phyloP scores from a whole-genome alignment of 1,140 invertebrate genomes.

The Adoxophyes honmai region DNA sequence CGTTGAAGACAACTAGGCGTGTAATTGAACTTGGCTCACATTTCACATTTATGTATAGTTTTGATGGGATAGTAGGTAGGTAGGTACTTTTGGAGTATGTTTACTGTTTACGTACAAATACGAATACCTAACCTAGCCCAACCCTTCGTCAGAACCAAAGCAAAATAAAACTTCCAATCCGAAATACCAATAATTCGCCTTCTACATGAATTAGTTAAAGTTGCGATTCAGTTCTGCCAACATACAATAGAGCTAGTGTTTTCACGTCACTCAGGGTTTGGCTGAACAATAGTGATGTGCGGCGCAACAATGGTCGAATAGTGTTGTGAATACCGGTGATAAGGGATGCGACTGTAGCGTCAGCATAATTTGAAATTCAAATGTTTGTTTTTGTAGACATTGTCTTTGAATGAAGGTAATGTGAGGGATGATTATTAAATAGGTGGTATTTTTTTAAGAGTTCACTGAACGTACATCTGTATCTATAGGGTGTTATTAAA shows the following conservation, averaged over 20 bases:
- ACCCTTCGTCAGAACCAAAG: too few relatives aligned
- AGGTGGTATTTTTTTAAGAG: too few relatives aligned
- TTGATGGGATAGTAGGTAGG: too few relatives aligned
- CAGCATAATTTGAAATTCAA: constrained; percentile 18
- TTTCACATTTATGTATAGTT: too few relatives aligned
- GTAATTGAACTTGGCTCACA: too few relatives aligned
- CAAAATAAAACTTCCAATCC: background rate
- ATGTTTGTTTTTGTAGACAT: background rate
- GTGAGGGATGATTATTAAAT: too few relatives aligned
- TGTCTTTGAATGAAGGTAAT: background rate
- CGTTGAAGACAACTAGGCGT: too few relatives aligned
- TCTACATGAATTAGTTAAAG: constrained; percentile 17
- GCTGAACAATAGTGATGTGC: constrained; percentile 44
- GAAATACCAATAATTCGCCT: constrained; percentile 10
- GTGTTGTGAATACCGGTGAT: constrained; percentile 28
- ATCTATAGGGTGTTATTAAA: too few relatives aligned
- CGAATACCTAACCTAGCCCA: too few relatives aligned
- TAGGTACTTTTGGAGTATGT: too few relatives aligned
- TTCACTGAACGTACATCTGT: too few relatives aligned
- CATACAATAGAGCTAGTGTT: constrained; percentile 38
- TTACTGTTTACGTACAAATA: too few relatives aligned
- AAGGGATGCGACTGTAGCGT: constrained; percentile 38
- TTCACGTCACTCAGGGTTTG: constrained; percentile 44
- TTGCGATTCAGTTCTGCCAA: constrained; percentile 24
- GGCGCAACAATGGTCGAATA: constrained; percentile 45